Base-by-base conservation (phyloP, 1,140 invertebrate genomes). In the Leptonema lineaticorne region DNA sequence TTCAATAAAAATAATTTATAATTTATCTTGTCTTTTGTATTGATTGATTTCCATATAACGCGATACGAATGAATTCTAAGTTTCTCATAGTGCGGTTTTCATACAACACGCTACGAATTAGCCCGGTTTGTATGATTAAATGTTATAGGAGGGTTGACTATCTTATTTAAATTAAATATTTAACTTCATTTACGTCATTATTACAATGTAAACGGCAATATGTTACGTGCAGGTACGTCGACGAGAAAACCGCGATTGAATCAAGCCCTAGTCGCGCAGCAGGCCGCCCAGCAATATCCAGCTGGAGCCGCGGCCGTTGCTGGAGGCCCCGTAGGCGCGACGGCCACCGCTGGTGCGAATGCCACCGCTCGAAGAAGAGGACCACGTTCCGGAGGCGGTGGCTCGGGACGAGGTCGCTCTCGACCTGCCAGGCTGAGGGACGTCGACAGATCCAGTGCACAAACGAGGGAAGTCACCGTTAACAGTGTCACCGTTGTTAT, bases 401-500 rank as follows among this genome's bases (percentile, higher is more conserved):
- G 67, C 2, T 33, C 33, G 8, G 59, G 59, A 3, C 18, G 50
- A 22, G 60, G 53, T 7, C 75, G 85, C 70, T 79, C 83, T 27
- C 84, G 89, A 77, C 88, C 88, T 53, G 90, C 93, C 2, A 85
- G 93, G 70, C 88, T 97, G 74, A 95, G 94, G 83, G 96, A 97
- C 74, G 86, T 95, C 24, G 93, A 96, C 75, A 83, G 93, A 60
- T 94, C 90, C 78, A 90, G 91, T 28, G 94, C 92, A 20, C 90
- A 94, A 75, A 92, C 93, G 29, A 89, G 95, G 78, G 93, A 95
- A 80, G 94, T 97, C 63, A 98, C 96, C 30, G 95, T 97, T 0
- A 96, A 96, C 76, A 95, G 95, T 77, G 93, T 98, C 27, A 98
- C 96, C 20, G 95, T 98, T 37, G 89, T 96, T 58, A 96, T 98